A percentile compares a stretch with the other conserved stretches of the same genome.
Conservation (phyloP, 2,797 vertebrate species). For the Coregonus suidteri region DNA sequence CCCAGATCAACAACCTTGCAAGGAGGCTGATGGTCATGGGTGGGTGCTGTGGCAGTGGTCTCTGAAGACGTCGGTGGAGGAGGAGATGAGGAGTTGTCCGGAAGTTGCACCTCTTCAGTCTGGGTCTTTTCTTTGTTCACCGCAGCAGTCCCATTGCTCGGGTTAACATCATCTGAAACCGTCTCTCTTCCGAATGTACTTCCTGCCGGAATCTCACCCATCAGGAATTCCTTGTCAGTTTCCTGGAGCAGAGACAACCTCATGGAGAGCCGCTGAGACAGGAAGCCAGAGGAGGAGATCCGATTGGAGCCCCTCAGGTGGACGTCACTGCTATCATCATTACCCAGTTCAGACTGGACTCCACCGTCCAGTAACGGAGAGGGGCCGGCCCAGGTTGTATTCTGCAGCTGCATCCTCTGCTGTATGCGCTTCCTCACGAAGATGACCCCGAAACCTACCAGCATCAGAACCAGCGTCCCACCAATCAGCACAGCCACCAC, state of each 20-base stretch:
- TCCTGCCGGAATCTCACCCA: constrained; percentile 40
- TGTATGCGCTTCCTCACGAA: constrained; percentile 57
- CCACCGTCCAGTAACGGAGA: constrained; percentile 81
- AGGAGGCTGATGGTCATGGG: background rate
- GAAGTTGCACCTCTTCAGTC: background rate
- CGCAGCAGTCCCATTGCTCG: constrained; percentile 26
- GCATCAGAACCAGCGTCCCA: constrained; percentile 72
- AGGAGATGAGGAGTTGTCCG: constrained; percentile 11
- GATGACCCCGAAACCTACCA: constrained; percentile 68
- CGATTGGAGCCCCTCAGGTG: constrained; percentile 36
- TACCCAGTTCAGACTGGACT: background rate
- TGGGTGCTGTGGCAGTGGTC: background rate
- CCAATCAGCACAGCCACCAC: constrained; percentile 74
- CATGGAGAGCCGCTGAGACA: constrained; percentile 65
- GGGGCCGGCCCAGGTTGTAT: constrained; percentile 86
- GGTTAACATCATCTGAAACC: constrained; percentile 12
- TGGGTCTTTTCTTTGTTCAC: constrained; percentile 1
- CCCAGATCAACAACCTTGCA: background rate
- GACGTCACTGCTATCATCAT: constrained; percentile 16
- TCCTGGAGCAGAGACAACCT: constrained; percentile 57
- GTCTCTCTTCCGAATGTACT: constrained; percentile 35
- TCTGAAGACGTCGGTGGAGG: background rate
- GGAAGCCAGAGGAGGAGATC: constrained; percentile 62
- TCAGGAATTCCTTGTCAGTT: constrained; percentile 45
- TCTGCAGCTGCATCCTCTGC: constrained; percentile 49